These are phyloP conservation scores for Apotomis capreana DNA, from an alignment of 2,888 invertebrate genomes.

Conservation along the genomic window DNA sequence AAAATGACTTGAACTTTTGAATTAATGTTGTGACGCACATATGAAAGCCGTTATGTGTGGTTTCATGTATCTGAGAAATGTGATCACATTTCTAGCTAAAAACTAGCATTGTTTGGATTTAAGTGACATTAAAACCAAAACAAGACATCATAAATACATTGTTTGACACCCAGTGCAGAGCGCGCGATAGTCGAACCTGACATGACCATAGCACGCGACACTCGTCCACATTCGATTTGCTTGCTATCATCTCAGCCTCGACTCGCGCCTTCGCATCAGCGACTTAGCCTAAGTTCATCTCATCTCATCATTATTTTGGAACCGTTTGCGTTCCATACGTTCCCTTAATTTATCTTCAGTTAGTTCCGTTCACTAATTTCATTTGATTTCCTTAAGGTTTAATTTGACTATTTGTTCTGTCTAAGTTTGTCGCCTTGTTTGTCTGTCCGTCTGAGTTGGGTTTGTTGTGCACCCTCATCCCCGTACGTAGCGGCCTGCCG, in stretches of 20 bases:
- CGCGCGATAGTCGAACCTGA: constrained; percentile 45
- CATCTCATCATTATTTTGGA: constrained; percentile 57
- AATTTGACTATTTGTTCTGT: constrained; percentile 59
- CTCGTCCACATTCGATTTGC: constrained; percentile 11
- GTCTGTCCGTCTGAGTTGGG: constrained; percentile 65
- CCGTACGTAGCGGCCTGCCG: constrained; percentile 49
- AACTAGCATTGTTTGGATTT: too few species aligned
- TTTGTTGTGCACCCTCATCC: constrained; percentile 70
- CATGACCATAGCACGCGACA: not conserved
- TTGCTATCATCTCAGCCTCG: constrained; percentile 46
- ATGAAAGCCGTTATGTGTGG: too few species aligned
- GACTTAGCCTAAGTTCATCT: constrained; percentile 49
- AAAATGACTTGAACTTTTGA: too few species aligned
- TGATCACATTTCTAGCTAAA: too few species aligned
- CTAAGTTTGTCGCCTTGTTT: constrained; percentile 54
- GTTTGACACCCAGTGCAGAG: constrained; percentile 1
- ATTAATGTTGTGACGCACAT: too few species aligned
- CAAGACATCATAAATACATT: not conserved
- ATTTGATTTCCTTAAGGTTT: constrained; percentile 49
- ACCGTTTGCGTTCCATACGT: constrained; percentile 50
- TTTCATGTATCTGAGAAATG: too few species aligned
- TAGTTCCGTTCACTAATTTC: constrained; percentile 46
- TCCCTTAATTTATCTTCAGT: constrained; percentile 35
- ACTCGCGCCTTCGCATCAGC: constrained; percentile 39
- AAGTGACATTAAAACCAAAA: too few species aligned